phyloP scores from a whole-genome alignment of 2,797 vertebrate species.

The Sphenopsis melanotis region DNA sequence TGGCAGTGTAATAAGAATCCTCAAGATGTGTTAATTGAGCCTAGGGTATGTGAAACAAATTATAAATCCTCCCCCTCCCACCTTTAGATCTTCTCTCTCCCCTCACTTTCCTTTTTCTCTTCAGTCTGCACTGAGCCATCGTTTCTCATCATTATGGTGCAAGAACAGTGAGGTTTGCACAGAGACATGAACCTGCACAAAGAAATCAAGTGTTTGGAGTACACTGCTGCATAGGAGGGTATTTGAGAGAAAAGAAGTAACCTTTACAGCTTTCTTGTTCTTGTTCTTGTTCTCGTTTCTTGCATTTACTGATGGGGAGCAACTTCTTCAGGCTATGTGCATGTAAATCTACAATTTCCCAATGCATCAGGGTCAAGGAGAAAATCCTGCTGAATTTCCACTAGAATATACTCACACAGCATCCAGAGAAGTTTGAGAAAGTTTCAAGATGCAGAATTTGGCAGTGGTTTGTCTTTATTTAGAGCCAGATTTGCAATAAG shows the following conservation, averaged over 20 bases:
- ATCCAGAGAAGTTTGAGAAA: not conserved
- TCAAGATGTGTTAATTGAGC: slow-evolving; percentile 59
- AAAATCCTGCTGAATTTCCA: not conserved
- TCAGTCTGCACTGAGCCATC: not conserved
- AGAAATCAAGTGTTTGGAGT: not conserved
- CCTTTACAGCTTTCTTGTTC: not conserved
- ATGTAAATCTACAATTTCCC: not conserved
- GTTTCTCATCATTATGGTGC: fast-evolving
- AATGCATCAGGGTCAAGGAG: fast-evolving
- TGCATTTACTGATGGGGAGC: not conserved
- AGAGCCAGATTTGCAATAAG: not conserved
- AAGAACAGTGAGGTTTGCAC: not conserved
- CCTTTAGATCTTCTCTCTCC: not conserved
- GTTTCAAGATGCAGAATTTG: not conserved
- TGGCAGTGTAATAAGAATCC: slow-evolving; percentile 38
- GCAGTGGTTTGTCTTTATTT: not conserved
- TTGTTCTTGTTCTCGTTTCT: not conserved
- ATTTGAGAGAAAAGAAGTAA: not conserved
- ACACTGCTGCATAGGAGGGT: not conserved
- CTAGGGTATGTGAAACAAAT: slow-evolving; percentile 32
- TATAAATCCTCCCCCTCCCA: not conserved
- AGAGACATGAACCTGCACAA: not conserved
- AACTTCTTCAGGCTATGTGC: not conserved
- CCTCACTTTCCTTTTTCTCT: not conserved
- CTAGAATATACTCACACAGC: not conserved